Percentiles rank a stretch among this genome's conserved stretches.
phyloP scores from a whole-genome alignment of 2,888 invertebrate species.

The Lasioglossum figueresi region DNA sequence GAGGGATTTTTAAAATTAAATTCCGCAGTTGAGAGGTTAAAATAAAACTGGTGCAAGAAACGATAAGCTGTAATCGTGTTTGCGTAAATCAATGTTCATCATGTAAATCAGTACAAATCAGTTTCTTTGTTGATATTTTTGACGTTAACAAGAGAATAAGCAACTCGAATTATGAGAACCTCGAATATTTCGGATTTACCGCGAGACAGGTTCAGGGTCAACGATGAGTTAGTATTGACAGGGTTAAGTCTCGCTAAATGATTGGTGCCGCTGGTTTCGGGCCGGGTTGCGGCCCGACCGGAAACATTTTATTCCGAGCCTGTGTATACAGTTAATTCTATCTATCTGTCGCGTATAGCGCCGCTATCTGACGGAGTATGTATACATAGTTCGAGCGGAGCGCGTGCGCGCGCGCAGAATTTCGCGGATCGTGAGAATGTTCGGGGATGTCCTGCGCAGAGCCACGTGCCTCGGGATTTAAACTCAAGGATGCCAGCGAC shows the following conservation, averaged over 20 bases:
- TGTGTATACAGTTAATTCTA: conserved; percentile 5
- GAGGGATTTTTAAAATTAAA: no score
- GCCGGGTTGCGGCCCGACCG: not conserved
- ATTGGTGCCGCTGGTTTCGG: not conserved
- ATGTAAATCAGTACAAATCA: no score
- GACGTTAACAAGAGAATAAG: no score
- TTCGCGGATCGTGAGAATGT: conserved; percentile 61
- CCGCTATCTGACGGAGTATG: conserved; percentile 15
- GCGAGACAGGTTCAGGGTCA: not conserved
- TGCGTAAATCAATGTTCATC: no score
- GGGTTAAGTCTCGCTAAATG: not conserved
- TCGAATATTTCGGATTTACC: not conserved
- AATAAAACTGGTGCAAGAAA: no score
- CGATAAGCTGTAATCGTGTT: no score
- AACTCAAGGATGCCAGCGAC: conserved; percentile 77
- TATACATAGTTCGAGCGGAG: not conserved
- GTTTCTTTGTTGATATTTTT: no score
- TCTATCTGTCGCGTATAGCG: conserved; percentile 12
- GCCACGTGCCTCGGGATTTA: conserved; percentile 76
- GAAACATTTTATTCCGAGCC: not conserved
- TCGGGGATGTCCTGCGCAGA: conserved; percentile 48
- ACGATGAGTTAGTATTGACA: not conserved
- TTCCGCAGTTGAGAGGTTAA: no score
- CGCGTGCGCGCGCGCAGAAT: conserved; percentile 34
- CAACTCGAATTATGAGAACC: not conserved